Evolutionary conservation across 92 coral and sea anemone genomes (phyloP), one percentile per base, ranked within the genome.

Genomic region (Heliopora coerulea): DNA sequence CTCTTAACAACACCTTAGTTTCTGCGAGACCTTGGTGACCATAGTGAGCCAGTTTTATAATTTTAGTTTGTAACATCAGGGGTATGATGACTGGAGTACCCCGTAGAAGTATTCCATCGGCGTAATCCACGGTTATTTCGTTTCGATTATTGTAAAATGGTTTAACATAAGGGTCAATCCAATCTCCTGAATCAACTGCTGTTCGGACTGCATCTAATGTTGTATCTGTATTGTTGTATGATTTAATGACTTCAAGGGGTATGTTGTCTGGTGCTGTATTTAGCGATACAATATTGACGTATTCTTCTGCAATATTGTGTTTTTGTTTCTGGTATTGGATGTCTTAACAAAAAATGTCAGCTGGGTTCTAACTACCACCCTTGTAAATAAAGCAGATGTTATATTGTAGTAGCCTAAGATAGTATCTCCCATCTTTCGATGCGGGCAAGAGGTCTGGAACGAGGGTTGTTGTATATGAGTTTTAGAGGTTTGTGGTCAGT

Each of bases 1-100:
- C 30, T 11, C 80, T 7, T 17, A 74, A 26, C 49, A 65, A 41
- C 19, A 56, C 73, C 40, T 65, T 65, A 2, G 56, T 65, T 25
- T 65, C 40, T 4, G 73, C 73, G 10, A 62, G 46, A 1, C 68
- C 68, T 62, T 28, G 68, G 21, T 62, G 68, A 20, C 68, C 68
- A 3, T 23, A 27, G n/a, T 62, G 68, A 32, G 68, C 68, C 41
- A 62, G 44, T 62, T 33, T 27, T 19, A 26, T 40, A 19, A 59
- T 26, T 10, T 26, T 15, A 15, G 5, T 59, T 59, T 59, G 65
- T 59, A 59, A 19, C 13, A 40, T 19, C 31, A 19, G 0, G 11
- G 65, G 65, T 59, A 26, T 59, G 32, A 28, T 29, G 17, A 62
- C 31, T 10, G 9, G 7, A 27, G 68, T 31, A 17, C 44, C 42